Base-by-base conservation (phyloP, 2,888 invertebrate species). In the Orthosia cruda region DNA sequence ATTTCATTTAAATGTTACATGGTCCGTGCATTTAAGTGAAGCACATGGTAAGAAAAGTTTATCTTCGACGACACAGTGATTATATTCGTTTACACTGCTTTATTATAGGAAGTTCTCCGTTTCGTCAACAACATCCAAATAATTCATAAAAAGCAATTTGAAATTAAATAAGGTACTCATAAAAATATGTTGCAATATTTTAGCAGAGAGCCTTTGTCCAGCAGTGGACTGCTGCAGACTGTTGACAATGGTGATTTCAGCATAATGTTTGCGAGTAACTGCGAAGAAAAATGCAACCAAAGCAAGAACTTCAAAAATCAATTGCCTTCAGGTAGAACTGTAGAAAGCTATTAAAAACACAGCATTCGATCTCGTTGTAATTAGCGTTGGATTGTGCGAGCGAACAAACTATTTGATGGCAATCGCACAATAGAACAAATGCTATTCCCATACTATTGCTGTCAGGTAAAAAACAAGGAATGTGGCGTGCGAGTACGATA, bases 331-430 rank as follows among this genome's bases (percentile, higher is more conserved):
- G 23, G 15, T 49, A 54, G 32, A 78, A 75, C 58, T 50, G 75
- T 78, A 80, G 88, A 87, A 88, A 87, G 87, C 77, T 62, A 81
- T 80, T 80, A 81, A 78, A 79, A 83, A 86, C 86, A 76, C 75
- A 61, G 58, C 71, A 63, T 87, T 80, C 80, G 80, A 85, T 86
- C 81, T 80, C 77, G 77, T 76, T 78, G 61, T 77, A 84, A 88
- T 85, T 83, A 77, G 64, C 81, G n/a, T 58, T 57, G 74, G 76
- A 81, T 85, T 83, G 88, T 86, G 79, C n/a, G 62, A 73, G 69
- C 77, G 80, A 83, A 83, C 74, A 69, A 75, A 84, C 65, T 61
- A 69, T 73, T 73, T 64, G 73, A 72, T 77, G 62, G 40, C 69
- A 78, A 84, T 77, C 71, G 57, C 50, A 87, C 88, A 87, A 87